phyloP scores from a whole-genome alignment of 1,140 invertebrate genomes.

The Philaenus spumarius region DNA sequence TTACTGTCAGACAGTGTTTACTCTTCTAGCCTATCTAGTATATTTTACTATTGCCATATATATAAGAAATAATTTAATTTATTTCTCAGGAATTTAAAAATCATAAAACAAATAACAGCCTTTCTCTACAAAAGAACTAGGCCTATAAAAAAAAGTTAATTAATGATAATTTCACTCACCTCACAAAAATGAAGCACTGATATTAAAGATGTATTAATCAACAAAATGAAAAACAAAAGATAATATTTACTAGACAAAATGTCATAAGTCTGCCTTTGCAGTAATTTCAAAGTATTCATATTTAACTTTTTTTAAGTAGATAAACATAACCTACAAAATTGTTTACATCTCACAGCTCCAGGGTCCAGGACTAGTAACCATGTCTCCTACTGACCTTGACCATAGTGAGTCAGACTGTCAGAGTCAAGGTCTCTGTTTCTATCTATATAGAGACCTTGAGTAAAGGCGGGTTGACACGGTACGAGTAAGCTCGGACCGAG shows the following conservation, averaged over 20 bases:
- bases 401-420: too few relatives aligned
- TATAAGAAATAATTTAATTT: neutral
- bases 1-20: neutral
- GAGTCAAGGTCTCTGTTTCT: too few relatives aligned
- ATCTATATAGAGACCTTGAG: too few relatives aligned
- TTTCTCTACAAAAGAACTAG: neutral
- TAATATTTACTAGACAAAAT: conserved; percentile 45
- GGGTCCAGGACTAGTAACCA: too few relatives aligned
- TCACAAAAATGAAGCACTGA: conserved; percentile 45
- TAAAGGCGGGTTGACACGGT: too few relatives aligned
- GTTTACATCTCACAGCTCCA: too few relatives aligned
- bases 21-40: neutral
- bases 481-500: too few relatives aligned
- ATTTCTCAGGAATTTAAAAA: conserved; percentile 1
- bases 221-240: conserved; percentile 36
- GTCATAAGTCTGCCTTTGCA: conserved; percentile 45
- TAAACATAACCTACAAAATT: too few relatives aligned
- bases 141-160: neutral
- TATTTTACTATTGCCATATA: neutral
- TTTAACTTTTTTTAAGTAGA: neutral
- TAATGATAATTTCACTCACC: conserved; percentile 34
- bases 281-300: conserved; percentile 38
- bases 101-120: conserved; percentile 2
- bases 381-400: too few relatives aligned
- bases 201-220: conserved; percentile 42